A percentile compares a stretch with the other conserved stretches of the same genome.
Conservation (phyloP, 2,797 vertebrate species). For the Perdix hodgsoniae region DNA sequence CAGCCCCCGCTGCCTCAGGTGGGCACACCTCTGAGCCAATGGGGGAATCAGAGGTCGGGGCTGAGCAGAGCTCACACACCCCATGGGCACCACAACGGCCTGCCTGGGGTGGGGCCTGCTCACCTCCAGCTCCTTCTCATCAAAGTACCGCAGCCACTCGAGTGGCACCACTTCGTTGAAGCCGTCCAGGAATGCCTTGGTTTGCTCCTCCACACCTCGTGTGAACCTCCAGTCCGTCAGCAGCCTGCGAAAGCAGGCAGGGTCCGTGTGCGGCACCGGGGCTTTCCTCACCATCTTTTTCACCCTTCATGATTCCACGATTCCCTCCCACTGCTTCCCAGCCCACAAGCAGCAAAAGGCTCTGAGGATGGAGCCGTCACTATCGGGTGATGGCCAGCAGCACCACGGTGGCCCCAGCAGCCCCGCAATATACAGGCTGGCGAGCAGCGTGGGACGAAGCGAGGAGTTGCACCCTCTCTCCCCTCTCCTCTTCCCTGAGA, state of each 20-base stretch:
- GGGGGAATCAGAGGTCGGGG: neutral
- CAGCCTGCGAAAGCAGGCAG: conserved; percentile 79
- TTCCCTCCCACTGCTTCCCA: neutral
- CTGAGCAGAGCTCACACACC: fast-evolving
- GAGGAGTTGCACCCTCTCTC: conserved; percentile 30
- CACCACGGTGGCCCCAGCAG: neutral
- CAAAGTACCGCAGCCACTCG: conserved; percentile 97
- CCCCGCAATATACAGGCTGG: neutral
- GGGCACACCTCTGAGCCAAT: fast-evolving
- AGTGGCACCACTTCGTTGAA: conserved; percentile 97
- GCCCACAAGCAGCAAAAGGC: neutral
- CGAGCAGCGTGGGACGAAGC: neutral
- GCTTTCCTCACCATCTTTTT: neutral
- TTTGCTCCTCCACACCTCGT: conserved; percentile 95
- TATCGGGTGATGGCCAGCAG: fast-evolving
- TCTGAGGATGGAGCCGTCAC: neutral
- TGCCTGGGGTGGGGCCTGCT: neutral
- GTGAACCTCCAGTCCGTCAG: conserved; percentile 97
- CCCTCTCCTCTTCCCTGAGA: conserved; percentile 66
- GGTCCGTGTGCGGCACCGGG: fast-evolving
- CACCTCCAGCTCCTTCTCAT: conserved; percentile 98
- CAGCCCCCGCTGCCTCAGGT: fast-evolving
- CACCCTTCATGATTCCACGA: neutral
- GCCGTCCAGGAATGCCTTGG: conserved; percentile 95
- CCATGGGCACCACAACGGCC: fast-evolving